Base-by-base conservation (phyloP, 1,140 invertebrate genomes). In the Fopius arisanus region DNA sequence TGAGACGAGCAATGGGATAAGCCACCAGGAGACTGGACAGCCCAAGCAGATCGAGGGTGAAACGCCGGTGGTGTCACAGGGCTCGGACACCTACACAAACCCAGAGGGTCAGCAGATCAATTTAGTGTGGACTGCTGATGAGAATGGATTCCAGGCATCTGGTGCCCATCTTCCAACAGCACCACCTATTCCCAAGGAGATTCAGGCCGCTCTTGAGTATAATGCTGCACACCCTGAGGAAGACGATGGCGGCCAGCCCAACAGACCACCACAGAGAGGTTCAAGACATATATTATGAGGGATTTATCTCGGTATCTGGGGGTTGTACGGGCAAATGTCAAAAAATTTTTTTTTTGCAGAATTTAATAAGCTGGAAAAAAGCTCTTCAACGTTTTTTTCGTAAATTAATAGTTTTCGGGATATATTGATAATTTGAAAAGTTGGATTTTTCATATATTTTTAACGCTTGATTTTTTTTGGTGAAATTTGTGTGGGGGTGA, bases 21-120 rank as follows among this genome's bases (percentile, higher is more conserved):
- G 85, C 19, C 86, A 89, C 43, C 83, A 89, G 33, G 90, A 91
- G 80, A 80, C 85, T 0, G 91, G 90, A 0, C 83, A 84, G 43
- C 83, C 90, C 23, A 90, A 89, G 70, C 86, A 88, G 69, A 78
- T 89, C 4, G 86, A 91, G 79, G 48, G 88, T 9, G 90, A 91
- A 75, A 86, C 88, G 0, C 87, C 89, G 12, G 86, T 89, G 2
- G 88, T 89, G 5, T 80, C 85, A 26, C 90, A 91, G 78, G 91
- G 91, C 3, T 89, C 91, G 81, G 93, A 92, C 2, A 92, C 92
- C 87, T 90, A 16, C 93, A 94, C 77, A 93, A 94, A 89, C 76
- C 87, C 84, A 7, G 88, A 90, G 28, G 90, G 90, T 28, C 81
- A 86, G 26, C 81, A 81, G 19, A 82, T 90, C 43, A 81, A 81